Conservation (phyloP, 2,113 vertebrate species). For the Nipponia nippon region DNA sequence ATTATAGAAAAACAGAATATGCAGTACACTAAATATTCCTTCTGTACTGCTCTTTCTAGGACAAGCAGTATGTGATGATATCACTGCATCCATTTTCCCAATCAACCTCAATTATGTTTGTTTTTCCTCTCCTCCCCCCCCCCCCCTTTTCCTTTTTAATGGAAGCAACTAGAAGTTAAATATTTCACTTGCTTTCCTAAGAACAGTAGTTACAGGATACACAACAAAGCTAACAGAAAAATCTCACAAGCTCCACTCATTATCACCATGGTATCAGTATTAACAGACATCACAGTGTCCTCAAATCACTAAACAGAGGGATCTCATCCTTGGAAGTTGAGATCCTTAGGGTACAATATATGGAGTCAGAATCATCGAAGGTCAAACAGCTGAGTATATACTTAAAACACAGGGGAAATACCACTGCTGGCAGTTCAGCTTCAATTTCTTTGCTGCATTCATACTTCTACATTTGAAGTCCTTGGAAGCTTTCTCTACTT, state of each 20-base stretch:
- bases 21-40: neutral
- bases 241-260: neutral
- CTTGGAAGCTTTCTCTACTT: neutral
- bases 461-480: neutral
- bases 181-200: neutral
- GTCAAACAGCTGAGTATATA: neutral
- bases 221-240: neutral
- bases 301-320: neutral
- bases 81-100: neutral
- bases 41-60: neutral
- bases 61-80: neutral
- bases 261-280: rapidly evolving
- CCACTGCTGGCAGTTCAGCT: neutral
- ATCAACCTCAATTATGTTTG: neutral
- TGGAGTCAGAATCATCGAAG: neutral
- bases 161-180: neutral
- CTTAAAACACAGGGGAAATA: neutral
- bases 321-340: neutral
- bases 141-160: neutral
- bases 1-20: neutral
- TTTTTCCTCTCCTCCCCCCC: neutral
- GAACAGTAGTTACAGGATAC: neutral
- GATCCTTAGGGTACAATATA: neutral
- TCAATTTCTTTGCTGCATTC: neutral
- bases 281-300: neutral